Conservation (phyloP, 2,888 invertebrate species). For the Zhuqinia jingwanae region DNA sequence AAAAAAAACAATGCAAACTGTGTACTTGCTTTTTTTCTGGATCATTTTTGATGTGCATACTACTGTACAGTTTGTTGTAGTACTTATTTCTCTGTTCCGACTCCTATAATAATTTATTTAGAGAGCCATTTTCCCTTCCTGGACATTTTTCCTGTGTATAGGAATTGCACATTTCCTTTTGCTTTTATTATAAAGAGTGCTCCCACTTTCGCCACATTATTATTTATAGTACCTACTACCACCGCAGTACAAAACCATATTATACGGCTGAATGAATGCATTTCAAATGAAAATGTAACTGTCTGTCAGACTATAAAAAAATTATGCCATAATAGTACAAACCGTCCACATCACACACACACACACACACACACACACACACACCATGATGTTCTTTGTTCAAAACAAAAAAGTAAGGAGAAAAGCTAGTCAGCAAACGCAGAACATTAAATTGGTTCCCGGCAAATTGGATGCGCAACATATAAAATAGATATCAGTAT, state of each 20-base stretch:
- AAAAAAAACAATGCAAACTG: no score
- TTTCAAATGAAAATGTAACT: slow-evolving; percentile 1
- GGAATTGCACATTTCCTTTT: not conserved
- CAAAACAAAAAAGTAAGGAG: no score
- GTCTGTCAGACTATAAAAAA: not conserved
- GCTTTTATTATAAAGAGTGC: not conserved
- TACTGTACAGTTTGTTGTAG: slow-evolving; percentile 32
- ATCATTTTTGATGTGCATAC: no score
- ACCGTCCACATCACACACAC: no score
- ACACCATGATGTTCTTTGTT: no score
- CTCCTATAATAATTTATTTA: slow-evolving; percentile 34
- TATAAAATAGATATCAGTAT: no score
- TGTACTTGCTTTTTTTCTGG: no score
- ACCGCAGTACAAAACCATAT: not conserved
- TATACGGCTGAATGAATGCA: not conserved
- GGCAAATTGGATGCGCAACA: slow-evolving; percentile 58
- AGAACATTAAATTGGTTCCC: slow-evolving; percentile 52
- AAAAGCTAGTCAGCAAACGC: slow-evolving; percentile 12
- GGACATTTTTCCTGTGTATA: not conserved
- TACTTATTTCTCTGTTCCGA: slow-evolving; percentile 40
- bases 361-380: no score
- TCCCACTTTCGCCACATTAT: slow-evolving; percentile 3
- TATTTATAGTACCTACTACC: no score
- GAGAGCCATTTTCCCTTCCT: slow-evolving; percentile 46
- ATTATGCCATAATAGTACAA: not conserved